Conservation (phyloP, 2,113 vertebrate species). For the Gasterosteus nipponicus region DNA sequence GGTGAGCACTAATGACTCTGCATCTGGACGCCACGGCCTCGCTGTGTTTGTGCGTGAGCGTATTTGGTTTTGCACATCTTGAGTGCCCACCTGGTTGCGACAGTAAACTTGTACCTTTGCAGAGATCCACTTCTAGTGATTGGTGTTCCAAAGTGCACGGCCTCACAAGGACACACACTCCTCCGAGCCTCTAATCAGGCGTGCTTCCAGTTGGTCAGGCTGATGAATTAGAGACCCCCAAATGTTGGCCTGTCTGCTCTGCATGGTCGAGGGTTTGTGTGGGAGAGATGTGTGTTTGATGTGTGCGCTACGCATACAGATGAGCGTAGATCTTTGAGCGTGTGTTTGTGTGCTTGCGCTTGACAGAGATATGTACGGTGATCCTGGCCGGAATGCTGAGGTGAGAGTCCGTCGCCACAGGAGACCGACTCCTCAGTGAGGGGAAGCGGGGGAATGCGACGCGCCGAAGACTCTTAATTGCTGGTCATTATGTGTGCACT, state of each 20-base stretch:
- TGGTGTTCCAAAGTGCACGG: not conserved
- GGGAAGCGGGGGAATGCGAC: conserved; percentile 56
- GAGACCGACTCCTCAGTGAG: conserved; percentile 32
- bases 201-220: conserved; percentile 60
- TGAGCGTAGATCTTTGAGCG: conserved; percentile 4
- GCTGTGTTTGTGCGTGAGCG: conserved; percentile 13
- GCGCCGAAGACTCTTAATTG: conserved; percentile 51
- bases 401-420: conserved; percentile 50
- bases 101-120: conserved; percentile 23
- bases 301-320: conserved; percentile 7
- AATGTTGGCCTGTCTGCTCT: conserved; percentile 45
- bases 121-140: conserved; percentile 1
- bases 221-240: conserved; percentile 65
- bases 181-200: conserved; percentile 60
- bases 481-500: conserved; percentile 15
- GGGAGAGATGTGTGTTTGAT: conserved; percentile 41
- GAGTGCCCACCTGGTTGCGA: conserved; percentile 18
- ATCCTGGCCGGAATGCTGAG: conserved; percentile 50
- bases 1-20: conserved; percentile 20
- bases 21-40: conserved; percentile 23
- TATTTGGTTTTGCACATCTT: conserved; percentile 6
- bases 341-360: conserved; percentile 3
- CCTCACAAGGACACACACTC: conserved; percentile 16
- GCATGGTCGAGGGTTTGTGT: conserved; percentile 25
- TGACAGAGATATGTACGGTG: conserved; percentile 31